Evolutionary conservation across 2,113 vertebrate species (phyloP).

Genomic region (Marmota monax): DNA sequence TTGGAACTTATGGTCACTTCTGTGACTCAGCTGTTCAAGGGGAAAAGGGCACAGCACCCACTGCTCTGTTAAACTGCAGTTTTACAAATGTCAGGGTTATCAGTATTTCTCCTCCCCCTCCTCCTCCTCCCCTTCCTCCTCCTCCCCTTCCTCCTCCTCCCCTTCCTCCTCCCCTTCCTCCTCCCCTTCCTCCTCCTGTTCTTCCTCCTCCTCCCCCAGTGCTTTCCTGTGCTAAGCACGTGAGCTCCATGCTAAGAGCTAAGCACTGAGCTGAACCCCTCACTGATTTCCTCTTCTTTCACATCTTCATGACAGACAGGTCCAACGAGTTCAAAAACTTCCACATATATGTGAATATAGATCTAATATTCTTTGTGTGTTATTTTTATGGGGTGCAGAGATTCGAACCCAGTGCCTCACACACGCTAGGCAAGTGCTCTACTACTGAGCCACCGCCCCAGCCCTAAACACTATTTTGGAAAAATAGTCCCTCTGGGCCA

Average conservation of each 20-base stretch:
- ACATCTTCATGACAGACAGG: background rate
- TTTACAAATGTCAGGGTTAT: background rate
- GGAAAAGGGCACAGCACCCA: background rate
- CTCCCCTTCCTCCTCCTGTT: too few relatives aligned
- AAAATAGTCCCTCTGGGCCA: background rate
- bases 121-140: background rate
- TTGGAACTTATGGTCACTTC: background rate
- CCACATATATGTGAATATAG: background rate
- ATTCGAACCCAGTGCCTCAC: too few relatives aligned
- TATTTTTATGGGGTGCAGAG: too few relatives aligned
- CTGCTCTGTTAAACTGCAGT: background rate
- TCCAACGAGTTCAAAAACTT: conserved; percentile 21
- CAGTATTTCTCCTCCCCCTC: background rate
- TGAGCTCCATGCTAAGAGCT: too few relatives aligned
- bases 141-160: too few relatives aligned
- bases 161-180: too few relatives aligned
- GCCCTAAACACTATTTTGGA: background rate
- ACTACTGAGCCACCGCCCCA: too few relatives aligned
- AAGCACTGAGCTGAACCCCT: too few relatives aligned
- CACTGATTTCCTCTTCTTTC: background rate
- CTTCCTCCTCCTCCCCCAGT: too few relatives aligned
- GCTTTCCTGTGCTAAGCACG: background rate
- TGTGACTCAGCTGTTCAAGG: background rate
- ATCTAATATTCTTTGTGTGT: too few relatives aligned
- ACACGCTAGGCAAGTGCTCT: too few relatives aligned